Percentiles rank a stretch among this genome's conserved stretches.
These are phyloP conservation scores for Lasioglossum zephyrum DNA, from an alignment of 2,888 invertebrate genomes.

Conservation along the genomic window DNA sequence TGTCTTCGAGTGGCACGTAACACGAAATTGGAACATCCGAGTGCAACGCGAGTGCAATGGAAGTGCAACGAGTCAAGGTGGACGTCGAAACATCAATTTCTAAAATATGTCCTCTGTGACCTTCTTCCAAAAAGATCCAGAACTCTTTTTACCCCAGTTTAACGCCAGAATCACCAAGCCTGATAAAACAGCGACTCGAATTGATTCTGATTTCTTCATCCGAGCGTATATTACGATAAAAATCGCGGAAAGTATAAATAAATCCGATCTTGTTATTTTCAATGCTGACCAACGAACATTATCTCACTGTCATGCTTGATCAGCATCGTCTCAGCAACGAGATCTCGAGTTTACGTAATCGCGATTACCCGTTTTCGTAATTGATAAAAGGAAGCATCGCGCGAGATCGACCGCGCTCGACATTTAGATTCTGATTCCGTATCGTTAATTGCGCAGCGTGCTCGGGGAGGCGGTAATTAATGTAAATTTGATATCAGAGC, in stretches of 20 bases:
- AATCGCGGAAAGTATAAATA: too few species aligned
- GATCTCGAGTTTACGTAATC: neutral
- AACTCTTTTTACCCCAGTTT: too few species aligned
- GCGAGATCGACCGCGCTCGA: neutral
- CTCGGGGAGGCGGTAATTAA: neutral
- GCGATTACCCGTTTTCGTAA: neutral
- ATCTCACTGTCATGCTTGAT: neutral
- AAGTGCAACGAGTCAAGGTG: neutral
- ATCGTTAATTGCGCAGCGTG: neutral
- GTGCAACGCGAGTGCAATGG: neutral
- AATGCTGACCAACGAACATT: neutral
- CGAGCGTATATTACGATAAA: too few species aligned
- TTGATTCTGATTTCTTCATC: neutral
- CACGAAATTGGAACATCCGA: slow-evolving; percentile 1
- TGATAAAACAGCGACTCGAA: too few species aligned
- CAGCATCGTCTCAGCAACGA: neutral
- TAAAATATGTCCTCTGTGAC: neutral
- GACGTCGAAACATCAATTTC: neutral
- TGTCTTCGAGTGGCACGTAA: neutral
- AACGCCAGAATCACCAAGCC: too few species aligned
- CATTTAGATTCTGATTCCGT: neutral
- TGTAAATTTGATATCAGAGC: neutral
- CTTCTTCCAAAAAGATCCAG: too few species aligned
- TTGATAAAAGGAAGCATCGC: neutral
- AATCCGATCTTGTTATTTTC: too few species aligned